Conservation (phyloP, 2,888 invertebrate species). For the Dynastes hyllus region DNA sequence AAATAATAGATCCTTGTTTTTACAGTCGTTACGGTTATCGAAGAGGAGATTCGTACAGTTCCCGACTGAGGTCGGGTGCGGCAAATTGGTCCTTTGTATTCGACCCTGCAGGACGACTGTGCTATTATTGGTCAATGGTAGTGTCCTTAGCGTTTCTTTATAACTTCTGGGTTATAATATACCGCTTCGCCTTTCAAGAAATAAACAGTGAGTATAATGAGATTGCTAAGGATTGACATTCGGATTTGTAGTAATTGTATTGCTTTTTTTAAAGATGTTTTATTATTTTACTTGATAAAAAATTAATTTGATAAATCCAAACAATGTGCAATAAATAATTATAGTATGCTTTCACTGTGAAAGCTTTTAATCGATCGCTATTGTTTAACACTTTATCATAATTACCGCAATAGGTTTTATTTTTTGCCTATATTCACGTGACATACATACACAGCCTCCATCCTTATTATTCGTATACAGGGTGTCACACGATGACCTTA, state of each 20-base stretch:
- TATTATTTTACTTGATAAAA: not conserved
- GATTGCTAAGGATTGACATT: slow-evolving; percentile 3
- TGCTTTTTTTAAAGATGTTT: not conserved
- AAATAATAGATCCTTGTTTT: slow-evolving; percentile 52
- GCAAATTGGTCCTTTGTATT: slow-evolving; percentile 97
- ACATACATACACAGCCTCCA: not conserved
- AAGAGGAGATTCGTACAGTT: slow-evolving; percentile 77
- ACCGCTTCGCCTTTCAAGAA: slow-evolving; percentile 99
- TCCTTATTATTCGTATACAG: not conserved
- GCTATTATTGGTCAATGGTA: slow-evolving; percentile 98
- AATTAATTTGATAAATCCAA: too few relatives aligned
- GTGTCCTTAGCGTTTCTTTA: slow-evolving; percentile 96
- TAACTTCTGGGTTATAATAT: slow-evolving; percentile 98
- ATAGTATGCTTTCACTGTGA: not conserved
- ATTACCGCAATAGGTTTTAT: not conserved
- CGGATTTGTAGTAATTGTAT: not conserved
- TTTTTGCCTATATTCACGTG: not conserved
- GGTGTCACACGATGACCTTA: too few relatives aligned
- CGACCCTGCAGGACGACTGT: slow-evolving; percentile 97
- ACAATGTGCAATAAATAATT: too few relatives aligned
- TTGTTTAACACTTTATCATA: too few relatives aligned
- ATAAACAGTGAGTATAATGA: slow-evolving; percentile 83
- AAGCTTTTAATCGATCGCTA: too few relatives aligned
- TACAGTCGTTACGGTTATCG: slow-evolving; percentile 74
- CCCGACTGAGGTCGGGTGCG: slow-evolving; percentile 78